Conservation (phyloP, 2,797 vertebrate genomes). For the Eupleurogrammus muticus region DNA sequence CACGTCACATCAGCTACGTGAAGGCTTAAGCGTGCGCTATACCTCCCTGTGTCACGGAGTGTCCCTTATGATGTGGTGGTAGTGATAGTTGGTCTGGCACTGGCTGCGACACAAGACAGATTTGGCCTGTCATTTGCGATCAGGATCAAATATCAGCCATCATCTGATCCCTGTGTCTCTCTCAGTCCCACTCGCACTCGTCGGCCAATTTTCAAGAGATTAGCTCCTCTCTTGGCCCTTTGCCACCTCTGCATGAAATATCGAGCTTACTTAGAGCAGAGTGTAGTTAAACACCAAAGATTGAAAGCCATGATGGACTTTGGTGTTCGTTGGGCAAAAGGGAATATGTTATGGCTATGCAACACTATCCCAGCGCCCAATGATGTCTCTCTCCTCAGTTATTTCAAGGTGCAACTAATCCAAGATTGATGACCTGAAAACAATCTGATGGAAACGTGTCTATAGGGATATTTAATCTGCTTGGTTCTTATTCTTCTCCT, state of each 20-base stretch:
- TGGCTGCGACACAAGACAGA: slow-evolving; percentile 52
- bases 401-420: neutral
- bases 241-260: slow-evolving; percentile 23
- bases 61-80: slow-evolving; percentile 13
- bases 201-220: slow-evolving; percentile 25
- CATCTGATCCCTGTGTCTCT: slow-evolving; percentile 46
- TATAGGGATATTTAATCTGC: neutral
- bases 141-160: slow-evolving; percentile 56
- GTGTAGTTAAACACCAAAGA: slow-evolving; percentile 30
- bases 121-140: slow-evolving; percentile 64
- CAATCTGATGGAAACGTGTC: neutral
- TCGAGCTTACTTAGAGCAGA: slow-evolving; percentile 4
- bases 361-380: neutral
- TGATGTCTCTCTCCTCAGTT: neutral
- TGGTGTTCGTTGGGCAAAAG: slow-evolving; percentile 7
- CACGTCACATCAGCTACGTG: slow-evolving; percentile 12
- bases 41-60: slow-evolving; percentile 34
- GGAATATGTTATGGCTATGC: slow-evolving; percentile 13
- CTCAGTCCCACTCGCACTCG: slow-evolving; percentile 22
- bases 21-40: slow-evolving; percentile 22
- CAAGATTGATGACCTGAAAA: neutral
- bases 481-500: neutral
- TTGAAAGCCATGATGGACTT: neutral
- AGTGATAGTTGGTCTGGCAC: slow-evolving; percentile 41
- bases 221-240: slow-evolving; percentile 17